A percentile compares a stretch with the other conserved stretches of the same genome.
Conservation (phyloP, 2,113 vertebrate species). For the Casuarius casuarius region DNA sequence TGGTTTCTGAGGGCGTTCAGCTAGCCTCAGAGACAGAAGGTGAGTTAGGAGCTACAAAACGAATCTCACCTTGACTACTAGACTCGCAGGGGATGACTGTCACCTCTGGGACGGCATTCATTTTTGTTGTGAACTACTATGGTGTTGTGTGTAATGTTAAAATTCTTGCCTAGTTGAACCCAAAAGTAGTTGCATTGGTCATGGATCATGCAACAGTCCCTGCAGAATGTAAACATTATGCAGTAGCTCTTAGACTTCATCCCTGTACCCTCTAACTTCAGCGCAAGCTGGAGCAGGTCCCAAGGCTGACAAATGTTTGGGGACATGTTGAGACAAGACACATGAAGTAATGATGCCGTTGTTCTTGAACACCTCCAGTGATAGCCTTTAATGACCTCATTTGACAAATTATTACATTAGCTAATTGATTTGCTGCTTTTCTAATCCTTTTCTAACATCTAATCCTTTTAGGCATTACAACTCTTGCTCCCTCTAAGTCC, state of each 20-base stretch:
- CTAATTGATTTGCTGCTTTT: constrained; percentile 30
- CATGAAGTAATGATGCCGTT: constrained; percentile 2
- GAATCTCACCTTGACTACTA: background rate
- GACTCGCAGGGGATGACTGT: background rate
- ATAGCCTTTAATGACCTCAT: background rate
- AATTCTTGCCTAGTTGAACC: background rate
- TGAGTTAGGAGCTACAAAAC: background rate
- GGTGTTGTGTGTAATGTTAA: background rate
- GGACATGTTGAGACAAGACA: background rate
- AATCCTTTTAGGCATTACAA: background rate
- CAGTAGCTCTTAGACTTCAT: background rate
- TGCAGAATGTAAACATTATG: background rate
- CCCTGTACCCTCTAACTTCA: background rate
- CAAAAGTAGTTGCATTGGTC: background rate
- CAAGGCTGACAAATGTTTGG: constrained; percentile 4
- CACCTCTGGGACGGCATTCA: background rate
- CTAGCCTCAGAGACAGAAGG: background rate
- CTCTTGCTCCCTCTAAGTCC: background rate
- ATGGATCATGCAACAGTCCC: background rate
- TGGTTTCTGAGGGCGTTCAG: background rate
- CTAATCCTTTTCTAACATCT: background rate
- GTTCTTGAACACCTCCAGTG: background rate
- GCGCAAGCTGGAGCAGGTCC: background rate
- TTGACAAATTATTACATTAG: constrained; percentile 43
- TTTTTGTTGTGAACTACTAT: background rate